phyloP scores from a whole-genome alignment of 2,797 vertebrate species.

The Hafferia zeledoni region DNA sequence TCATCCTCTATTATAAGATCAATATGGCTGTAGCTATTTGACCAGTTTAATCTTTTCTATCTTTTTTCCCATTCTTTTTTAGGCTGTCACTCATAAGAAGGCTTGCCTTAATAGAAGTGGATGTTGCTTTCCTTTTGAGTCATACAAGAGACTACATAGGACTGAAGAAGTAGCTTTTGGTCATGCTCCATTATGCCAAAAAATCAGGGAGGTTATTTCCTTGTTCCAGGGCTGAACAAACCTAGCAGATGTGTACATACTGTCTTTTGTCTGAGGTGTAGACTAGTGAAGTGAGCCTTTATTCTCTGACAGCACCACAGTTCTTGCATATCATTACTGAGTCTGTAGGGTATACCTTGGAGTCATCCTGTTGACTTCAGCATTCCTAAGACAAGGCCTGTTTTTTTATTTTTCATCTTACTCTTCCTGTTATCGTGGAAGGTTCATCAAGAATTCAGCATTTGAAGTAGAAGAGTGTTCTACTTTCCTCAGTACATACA shows the following conservation, averaged over 20 bases:
- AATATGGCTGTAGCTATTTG: not conserved
- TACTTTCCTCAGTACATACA: not conserved
- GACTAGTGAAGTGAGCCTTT: not conserved
- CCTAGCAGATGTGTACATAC: fast-evolving
- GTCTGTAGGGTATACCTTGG: not conserved
- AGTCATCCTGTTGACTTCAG: not conserved
- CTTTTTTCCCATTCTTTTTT: not conserved
- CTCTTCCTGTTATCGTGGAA: not conserved
- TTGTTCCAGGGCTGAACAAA: not conserved
- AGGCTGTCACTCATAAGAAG: not conserved
- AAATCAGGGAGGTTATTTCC: not conserved
- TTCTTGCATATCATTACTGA: not conserved
- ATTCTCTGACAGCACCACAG: not conserved
- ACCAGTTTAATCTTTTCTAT: not conserved
- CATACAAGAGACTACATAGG: not conserved
- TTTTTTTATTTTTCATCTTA: fast-evolving
- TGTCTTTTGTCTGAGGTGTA: not conserved
- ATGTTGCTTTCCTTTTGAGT: slow-evolving; percentile 15
- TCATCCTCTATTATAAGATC: not conserved
- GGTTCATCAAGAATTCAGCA: not conserved
- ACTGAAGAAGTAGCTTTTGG: not conserved
- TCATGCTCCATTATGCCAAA: not conserved
- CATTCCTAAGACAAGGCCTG: not conserved
- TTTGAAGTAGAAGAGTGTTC: not conserved
- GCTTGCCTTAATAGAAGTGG: not conserved